A percentile compares a stretch with the other conserved stretches of the same genome.
These are phyloP conservation scores for Microcebus ravelobensis DNA, from an alignment of 2,113 vertebrate species.

Conservation along the genomic window DNA sequence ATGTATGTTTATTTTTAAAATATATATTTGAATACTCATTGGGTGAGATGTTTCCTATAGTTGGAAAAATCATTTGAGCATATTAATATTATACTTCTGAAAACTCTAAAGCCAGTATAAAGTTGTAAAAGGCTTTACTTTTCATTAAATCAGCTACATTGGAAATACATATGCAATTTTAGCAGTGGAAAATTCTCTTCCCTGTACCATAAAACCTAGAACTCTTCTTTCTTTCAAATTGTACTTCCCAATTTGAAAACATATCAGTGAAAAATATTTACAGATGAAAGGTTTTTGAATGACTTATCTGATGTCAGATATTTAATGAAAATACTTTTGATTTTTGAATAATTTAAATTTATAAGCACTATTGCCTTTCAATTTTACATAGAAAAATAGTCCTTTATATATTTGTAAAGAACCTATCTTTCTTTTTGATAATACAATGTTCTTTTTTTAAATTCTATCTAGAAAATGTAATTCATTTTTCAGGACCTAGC, in stretches of 20 bases:
- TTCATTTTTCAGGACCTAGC: neutral
- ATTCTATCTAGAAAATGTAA: neutral
- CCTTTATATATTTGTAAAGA: neutral
- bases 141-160: neutral
- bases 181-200: neutral
- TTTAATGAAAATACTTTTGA: neutral
- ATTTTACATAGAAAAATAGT: neutral
- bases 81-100: neutral
- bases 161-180: neutral
- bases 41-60: neutral
- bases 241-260: neutral
- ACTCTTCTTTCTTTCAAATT: neutral
- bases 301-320: neutral
- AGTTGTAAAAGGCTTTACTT: neutral
- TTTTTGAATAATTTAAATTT: neutral
- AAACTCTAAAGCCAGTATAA: neutral
- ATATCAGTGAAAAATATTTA: neutral
- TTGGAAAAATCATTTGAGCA: neutral
- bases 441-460: neutral
- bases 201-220: neutral
- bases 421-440: neutral
- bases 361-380: neutral
- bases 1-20: neutral
- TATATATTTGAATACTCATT: neutral
- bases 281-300: neutral